These are phyloP conservation scores for Sesamia inferens DNA, from an alignment of 2,888 invertebrate species.

Conservation along the genomic window DNA sequence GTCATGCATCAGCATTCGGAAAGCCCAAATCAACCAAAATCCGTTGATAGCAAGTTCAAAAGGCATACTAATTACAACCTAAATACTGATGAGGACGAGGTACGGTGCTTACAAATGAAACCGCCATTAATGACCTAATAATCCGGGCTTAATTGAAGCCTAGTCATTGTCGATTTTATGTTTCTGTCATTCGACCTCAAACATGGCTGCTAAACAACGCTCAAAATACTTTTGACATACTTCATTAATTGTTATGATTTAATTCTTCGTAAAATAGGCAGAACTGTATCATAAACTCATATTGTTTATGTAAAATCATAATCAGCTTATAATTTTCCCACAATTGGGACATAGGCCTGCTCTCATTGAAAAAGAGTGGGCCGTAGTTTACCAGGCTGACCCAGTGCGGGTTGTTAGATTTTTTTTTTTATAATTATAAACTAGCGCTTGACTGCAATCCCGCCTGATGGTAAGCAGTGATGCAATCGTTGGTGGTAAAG, in stretches of 20 bases:
- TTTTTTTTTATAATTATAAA: too few species aligned
- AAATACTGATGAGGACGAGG: constrained; percentile 35
- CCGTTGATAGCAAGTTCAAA: constrained; percentile 27
- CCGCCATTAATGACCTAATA: neutral
- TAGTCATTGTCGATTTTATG: neutral
- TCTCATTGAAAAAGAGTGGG: too few species aligned
- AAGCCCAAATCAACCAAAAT: neutral
- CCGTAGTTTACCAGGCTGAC: too few species aligned
- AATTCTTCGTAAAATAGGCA: neutral
- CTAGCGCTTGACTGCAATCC: too few species aligned
- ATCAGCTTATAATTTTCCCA: too few species aligned
- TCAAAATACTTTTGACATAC: neutral
- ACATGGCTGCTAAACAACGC: neutral
- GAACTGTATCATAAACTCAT: neutral
- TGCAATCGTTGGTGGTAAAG: too few species aligned
- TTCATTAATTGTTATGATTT: neutral
- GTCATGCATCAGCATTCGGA: neutral
- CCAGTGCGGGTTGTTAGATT: too few species aligned
- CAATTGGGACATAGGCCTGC: too few species aligned
- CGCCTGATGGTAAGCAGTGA: too few species aligned
- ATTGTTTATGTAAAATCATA: too few species aligned
- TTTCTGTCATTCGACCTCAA: neutral
- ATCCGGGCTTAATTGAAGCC: neutral
- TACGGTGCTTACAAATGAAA: neutral
- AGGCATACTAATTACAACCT: constrained; percentile 23